phyloP scores from a whole-genome alignment of 1,140 invertebrate genomes.

The Pachypsylla venusta region DNA sequence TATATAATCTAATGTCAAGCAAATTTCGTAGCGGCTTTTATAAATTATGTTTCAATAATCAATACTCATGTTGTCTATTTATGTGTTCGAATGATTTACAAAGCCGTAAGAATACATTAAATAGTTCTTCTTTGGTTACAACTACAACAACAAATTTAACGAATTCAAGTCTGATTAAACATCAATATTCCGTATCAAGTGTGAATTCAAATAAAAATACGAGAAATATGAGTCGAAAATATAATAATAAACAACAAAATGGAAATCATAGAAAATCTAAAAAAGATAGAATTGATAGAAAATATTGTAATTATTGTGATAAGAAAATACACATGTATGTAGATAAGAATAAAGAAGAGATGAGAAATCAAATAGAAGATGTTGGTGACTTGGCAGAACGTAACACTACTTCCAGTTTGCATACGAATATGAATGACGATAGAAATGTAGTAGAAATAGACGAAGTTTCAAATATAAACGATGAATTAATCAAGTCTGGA shows the following conservation, averaged over 20 bases:
- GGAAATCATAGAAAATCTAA: not conserved
- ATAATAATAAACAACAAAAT: too few species aligned
- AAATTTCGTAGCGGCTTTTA: conserved; percentile 75
- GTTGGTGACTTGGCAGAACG: not conserved
- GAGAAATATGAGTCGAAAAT: too few species aligned
- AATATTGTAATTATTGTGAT: not conserved
- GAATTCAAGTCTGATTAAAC: not conserved
- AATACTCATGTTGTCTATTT: not conserved
- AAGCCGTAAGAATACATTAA: not conserved
- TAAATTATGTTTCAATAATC: conserved; percentile 36
- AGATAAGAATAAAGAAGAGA: not conserved
- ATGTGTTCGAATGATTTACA: not conserved
- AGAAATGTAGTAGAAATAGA: too few species aligned
- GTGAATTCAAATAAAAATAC: not conserved
- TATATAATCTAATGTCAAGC: conserved; percentile 82
- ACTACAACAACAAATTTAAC: not conserved
- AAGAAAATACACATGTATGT: not conserved
- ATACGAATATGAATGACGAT: too few species aligned
- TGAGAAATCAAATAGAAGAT: not conserved
- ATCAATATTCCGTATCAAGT: not conserved
- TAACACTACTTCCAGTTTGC: too few species aligned
- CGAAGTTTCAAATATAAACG: too few species aligned
- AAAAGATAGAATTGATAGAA: not conserved
- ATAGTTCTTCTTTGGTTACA: not conserved
- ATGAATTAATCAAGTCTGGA: too few species aligned